phyloP scores from a whole-genome alignment of 2,113 vertebrate genomes.

The Cryptoleucopteryx plumbea region DNA sequence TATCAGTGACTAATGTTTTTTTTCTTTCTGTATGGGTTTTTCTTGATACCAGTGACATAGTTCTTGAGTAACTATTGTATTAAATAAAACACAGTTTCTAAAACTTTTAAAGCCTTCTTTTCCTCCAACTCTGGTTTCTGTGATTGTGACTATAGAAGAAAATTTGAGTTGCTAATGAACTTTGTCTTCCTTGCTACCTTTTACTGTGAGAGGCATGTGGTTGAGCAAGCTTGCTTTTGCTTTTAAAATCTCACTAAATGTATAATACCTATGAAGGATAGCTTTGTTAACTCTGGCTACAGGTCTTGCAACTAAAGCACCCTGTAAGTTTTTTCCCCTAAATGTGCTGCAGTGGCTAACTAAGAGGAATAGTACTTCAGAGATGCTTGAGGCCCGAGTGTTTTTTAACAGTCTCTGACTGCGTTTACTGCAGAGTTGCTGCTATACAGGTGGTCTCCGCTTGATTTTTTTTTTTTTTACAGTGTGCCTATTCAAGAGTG shows the following conservation, averaged over 20 bases:
- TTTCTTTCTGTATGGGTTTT: not conserved
- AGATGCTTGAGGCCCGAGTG: not conserved
- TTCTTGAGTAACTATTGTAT: not conserved
- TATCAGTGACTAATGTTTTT: not conserved
- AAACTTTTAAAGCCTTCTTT: not conserved
- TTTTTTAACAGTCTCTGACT: rapidly evolving
- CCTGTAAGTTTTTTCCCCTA: not conserved
- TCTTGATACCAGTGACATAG: rapidly evolving
- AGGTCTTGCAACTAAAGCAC: not conserved
- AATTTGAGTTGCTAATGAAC: not conserved
- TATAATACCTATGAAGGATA: not conserved
- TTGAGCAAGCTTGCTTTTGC: not conserved
- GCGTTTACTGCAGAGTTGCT: not conserved
- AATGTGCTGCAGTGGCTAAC: not conserved
- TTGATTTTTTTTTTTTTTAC: not conserved
- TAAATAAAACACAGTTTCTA: not conserved
- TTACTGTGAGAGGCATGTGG: not conserved
- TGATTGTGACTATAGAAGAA: not conserved
- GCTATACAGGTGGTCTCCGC: not conserved
- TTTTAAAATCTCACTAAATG: not conserved
- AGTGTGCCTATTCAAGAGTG: not conserved
- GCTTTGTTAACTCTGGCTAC: not conserved
- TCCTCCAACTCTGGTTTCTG: not conserved
- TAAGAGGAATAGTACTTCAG: not conserved
- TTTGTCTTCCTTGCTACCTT: not conserved